Conservation (phyloP, 2,113 vertebrate genomes). For the Salvelinus namaycush region DNA sequence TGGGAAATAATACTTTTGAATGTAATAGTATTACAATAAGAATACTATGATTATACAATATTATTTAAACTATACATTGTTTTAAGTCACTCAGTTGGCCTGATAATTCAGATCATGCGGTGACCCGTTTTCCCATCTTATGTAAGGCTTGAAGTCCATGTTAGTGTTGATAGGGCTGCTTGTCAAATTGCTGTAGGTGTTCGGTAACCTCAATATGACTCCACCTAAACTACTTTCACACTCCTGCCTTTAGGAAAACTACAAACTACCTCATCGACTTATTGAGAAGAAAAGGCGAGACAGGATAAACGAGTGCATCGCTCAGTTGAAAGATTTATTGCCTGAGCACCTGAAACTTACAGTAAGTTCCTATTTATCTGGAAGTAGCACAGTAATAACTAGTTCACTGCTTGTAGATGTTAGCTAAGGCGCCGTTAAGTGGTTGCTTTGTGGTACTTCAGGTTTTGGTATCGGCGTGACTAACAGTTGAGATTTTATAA, state of each 20-base stretch:
- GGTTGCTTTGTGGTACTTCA: conserved; percentile 39
- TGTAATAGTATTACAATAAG: background rate
- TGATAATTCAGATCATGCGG: conserved; percentile 7
- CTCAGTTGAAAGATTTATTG: conserved; percentile 94
- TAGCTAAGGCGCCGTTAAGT: conserved; percentile 41
- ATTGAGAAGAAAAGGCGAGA: conserved; percentile 98
- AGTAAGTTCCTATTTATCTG: conserved; percentile 72
- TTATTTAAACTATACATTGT: background rate
- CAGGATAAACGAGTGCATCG: conserved; percentile 97
- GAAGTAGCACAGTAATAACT: conserved; percentile 10
- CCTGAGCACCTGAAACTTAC: conserved; percentile 98
- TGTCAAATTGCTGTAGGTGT: background rate
- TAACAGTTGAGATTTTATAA: background rate
- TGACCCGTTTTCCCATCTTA: conserved; percentile 60
- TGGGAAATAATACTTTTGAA: background rate
- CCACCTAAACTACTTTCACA: background rate
- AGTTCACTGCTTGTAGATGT: background rate
- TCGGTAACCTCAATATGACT: background rate
- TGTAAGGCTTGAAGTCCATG: conserved; percentile 57
- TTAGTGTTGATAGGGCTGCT: conserved; percentile 22
- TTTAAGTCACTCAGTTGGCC: no score
- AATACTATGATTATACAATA: background rate
- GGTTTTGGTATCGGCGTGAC: background rate
- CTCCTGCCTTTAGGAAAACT: conserved; percentile 83
- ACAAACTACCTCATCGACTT: conserved; percentile 94